Base-by-base conservation (phyloP, 2,797 vertebrate species). In the Gadopsis marmoratus region DNA sequence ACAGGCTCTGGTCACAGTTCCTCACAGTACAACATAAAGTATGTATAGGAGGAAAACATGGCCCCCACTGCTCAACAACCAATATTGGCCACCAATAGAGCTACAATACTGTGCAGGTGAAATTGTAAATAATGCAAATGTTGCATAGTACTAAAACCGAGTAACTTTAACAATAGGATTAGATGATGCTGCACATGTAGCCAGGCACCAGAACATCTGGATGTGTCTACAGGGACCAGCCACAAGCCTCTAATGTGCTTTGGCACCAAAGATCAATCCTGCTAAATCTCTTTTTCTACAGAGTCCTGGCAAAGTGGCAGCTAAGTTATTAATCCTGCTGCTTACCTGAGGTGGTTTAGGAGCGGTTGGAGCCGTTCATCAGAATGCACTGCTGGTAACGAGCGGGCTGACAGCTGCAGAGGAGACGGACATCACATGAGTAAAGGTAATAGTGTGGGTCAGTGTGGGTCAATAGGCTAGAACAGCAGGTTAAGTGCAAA, bases 341-440 rank as follows among this genome's bases (percentile, higher is more conserved):
- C 79, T 95, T 97, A 99, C 98, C 98, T 99, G 95, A 99, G 97
- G 93, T 97, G 97, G 92, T 85, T 97, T 71, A 99, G 97, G 77
- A 99, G 96, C 79, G 98, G 98, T 63, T 98, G 97, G 39, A 99
- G 96, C 74, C 98, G 95, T 92, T 99, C 97, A 70, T 99, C 98
- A 81, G 97, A 97, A 83, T 99, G 97, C 86, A 99, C 92, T 3
- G 95, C 90, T 73, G 98, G 98, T 78, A 99, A 92, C 0, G 97
- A 97, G 86, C 98, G 94, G 41, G 97, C 98, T 10, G 98, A 97
- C 90, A 99, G 77, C 98, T 99, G 89, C 72, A 94, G 94, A 74
- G 86, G 91, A 93, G 45, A 91, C 51, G 64, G 76, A 74, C 65
- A 76, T 77, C 56, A 75, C 61, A 85, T 87, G 79, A 92, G 83